These are phyloP conservation scores for Mus pahari DNA, from an alignment of 2,113 vertebrate genomes.

Conservation along the genomic window DNA sequence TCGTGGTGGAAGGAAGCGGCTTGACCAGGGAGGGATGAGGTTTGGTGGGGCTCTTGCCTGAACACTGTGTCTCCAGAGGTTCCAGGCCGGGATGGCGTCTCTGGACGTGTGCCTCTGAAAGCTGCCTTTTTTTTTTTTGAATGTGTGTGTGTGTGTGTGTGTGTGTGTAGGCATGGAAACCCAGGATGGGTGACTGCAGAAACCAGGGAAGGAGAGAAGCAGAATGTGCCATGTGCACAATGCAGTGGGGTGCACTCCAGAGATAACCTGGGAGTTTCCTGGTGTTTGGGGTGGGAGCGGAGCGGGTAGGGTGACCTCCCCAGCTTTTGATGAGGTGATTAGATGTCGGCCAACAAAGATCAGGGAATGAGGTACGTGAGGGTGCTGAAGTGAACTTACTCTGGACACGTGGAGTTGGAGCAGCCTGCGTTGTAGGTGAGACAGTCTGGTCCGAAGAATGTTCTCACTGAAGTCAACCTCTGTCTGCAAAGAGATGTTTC, in stretches of 20 bases:
- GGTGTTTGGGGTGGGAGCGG: background rate
- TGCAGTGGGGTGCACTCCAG: background rate
- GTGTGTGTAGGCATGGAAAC: background rate
- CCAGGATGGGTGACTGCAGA: background rate
- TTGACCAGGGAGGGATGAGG: background rate
- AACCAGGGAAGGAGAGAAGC: background rate
- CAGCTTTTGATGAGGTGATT: background rate
- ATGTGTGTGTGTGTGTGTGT: no score
- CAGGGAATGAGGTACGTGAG: background rate
- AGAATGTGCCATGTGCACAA: accelerated
- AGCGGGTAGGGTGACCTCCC: background rate
- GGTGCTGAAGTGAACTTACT: background rate
- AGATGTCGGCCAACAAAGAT: background rate
- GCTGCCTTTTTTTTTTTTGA: no score
- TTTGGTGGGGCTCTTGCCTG: background rate
- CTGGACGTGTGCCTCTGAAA: background rate
- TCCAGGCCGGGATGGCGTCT: background rate
- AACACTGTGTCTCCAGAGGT: background rate
- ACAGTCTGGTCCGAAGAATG: background rate
- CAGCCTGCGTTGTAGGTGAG: background rate
- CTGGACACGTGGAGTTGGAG: background rate
- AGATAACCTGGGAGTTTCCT: background rate
- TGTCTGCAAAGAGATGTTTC: background rate
- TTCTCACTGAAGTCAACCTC: background rate
- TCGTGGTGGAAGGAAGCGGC: background rate